These are phyloP conservation scores for Drosophila pullipes DNA, from an alignment of 2,888 invertebrate species.

Conservation along the genomic window DNA sequence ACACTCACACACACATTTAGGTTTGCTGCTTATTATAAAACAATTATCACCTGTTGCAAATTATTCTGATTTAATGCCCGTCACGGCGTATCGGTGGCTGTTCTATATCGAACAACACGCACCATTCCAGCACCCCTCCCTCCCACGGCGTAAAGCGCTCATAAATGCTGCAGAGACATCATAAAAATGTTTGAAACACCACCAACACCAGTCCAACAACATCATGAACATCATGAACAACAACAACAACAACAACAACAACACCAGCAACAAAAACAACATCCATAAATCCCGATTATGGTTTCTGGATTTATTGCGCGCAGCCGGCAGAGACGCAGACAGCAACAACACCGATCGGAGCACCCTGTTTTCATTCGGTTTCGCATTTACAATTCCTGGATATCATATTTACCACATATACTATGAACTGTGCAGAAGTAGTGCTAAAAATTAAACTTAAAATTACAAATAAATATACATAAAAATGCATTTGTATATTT, in stretches of 20 bases:
- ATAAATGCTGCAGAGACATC: constrained; percentile 81
- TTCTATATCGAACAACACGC: constrained; percentile 43
- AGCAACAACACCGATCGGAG: constrained; percentile 29
- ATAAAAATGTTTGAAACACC: constrained; percentile 80
- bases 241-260: constrained; percentile 49
- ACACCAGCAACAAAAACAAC: constrained; percentile 56
- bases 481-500: background rate
- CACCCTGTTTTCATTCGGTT: constrained; percentile 30
- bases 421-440: background rate
- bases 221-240: constrained; percentile 32
- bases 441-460: fast-evolving
- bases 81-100: constrained; percentile 77
- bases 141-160: constrained; percentile 46
- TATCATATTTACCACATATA: background rate
- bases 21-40: constrained; percentile 72
- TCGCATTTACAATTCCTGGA: background rate
- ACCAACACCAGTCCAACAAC: constrained; percentile 58
- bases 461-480: background rate
- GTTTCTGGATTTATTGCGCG: constrained; percentile 78
- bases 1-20: constrained; percentile 7
- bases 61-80: constrained; percentile 75
- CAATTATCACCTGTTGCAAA: constrained; percentile 82
- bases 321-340: constrained; percentile 34
- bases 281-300: constrained; percentile 81
- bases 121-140: constrained; percentile 14